Evolutionary conservation across 2,888 invertebrate species (phyloP), one percentile per base, ranked within the genome.

Genomic region (Homarus gammarus): DNA sequence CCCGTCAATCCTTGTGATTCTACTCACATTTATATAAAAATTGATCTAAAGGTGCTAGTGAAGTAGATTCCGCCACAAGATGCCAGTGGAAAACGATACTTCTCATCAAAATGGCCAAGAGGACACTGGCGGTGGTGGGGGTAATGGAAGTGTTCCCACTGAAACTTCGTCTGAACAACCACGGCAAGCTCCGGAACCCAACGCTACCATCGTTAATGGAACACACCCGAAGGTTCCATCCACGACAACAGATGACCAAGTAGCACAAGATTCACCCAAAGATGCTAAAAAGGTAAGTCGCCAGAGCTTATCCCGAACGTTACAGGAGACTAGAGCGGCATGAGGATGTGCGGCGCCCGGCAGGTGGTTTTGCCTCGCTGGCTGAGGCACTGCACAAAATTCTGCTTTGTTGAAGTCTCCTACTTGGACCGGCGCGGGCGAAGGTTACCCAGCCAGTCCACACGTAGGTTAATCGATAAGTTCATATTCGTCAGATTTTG

Each of bases 51-150:
- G 70, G 70, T 70, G 70, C 40, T 31, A 70, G 83, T 83, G 82
- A 49, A 82, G 56, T 44, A 70, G 12, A 15, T 70, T 38, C 56
- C 36, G 72, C 70, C 68, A 64, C 79, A 72, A 72, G 51, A 86
- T 86, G 86, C 86, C 86, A 49, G 86, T 86, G 33, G 86, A 86
- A 79, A 78, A 86, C 78, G 86, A 86, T 70, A 72, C 78, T 33
- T 72, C 86, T 38, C 86, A 78, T 22, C 86, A 86, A 64, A 79
- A 86, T 44, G 86, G 86, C 33, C 86, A 86, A 51, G 70, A 86
- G 78, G 78, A 78, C 78, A 68, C 78, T 38, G 87, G 87, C 31
- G 87, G 87, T 33, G 87, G 87, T 31, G 87, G 81, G 1, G 81
- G 81, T 12, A 61, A 72, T 78, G 84, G 84, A 51, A 81, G 36